Evolutionary conservation across 2,888 invertebrate species (phyloP).

Genomic region (Athripsodes cinereus): DNA sequence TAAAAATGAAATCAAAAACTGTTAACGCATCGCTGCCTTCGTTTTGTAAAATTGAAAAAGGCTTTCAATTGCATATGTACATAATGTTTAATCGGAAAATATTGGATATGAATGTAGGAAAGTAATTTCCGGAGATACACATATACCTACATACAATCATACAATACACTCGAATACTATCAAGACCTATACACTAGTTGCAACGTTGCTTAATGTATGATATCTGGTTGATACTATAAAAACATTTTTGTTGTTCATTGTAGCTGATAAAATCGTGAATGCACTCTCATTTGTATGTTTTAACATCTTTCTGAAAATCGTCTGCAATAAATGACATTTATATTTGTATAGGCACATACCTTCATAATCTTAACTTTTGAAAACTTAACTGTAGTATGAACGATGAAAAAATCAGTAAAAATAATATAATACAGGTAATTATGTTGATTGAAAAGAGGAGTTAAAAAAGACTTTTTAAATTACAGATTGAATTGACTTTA

Average conservation of each 20-base stretch:
- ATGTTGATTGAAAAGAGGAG: too few species aligned
- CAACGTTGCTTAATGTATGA: neutral
- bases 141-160: conserved; percentile 14
- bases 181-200: neutral
- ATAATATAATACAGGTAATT: too few species aligned
- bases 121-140: conserved; percentile 20
- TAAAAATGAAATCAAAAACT: conserved; percentile 1
- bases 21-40: neutral
- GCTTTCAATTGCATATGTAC: conserved; percentile 8
- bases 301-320: too few species aligned
- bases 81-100: conserved; percentile 18
- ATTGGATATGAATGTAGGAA: conserved; percentile 16
- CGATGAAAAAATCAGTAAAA: too few species aligned
- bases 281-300: neutral
- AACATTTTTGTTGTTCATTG: neutral
- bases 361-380: too few species aligned
- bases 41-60: conserved; percentile 9
- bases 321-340: too few species aligned
- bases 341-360: too few species aligned
- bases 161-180: neutral
- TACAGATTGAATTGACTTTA: too few species aligned
- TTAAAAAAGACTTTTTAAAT: too few species aligned
- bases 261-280: neutral
- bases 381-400: too few species aligned
- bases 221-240: too few species aligned